phyloP scores from a whole-genome alignment of 1,140 invertebrate genomes.

The Protaetia brevitarsis region DNA sequence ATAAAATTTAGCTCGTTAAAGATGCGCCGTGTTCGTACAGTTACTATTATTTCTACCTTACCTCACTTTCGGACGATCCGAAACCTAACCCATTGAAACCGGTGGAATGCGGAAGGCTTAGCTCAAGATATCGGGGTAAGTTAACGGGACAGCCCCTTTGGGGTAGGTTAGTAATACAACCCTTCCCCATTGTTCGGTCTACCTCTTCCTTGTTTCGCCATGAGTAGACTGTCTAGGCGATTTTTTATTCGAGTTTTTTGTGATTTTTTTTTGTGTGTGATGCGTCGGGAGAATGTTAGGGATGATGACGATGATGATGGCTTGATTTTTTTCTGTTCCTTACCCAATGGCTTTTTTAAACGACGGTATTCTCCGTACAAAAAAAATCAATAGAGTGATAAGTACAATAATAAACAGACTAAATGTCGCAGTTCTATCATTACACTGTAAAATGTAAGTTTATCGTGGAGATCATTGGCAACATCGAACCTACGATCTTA shows the following conservation, averaged over 20 bases:
- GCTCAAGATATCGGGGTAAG: conserved; percentile 32
- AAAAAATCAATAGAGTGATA: too few species aligned
- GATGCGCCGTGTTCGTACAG: background rate
- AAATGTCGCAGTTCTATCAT: too few species aligned
- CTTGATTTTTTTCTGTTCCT: conserved; percentile 25
- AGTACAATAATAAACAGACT: too few species aligned
- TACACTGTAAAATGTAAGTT: too few species aligned
- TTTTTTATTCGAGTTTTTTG: conserved; percentile 31
- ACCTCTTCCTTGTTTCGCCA: conserved; percentile 25
- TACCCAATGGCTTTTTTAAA: too few species aligned
- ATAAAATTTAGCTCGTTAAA: background rate
- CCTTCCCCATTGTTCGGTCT: conserved; percentile 26
- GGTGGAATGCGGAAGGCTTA: conserved; percentile 35
- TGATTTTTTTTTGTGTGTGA: background rate
- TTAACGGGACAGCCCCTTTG: conserved; percentile 33
- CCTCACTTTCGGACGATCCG: background rate
- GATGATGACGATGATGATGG: background rate
- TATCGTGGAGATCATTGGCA: too few species aligned
- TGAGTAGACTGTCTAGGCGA: conserved; percentile 25
- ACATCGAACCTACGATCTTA: too few species aligned
- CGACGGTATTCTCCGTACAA: too few species aligned
- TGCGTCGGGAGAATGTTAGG: background rate
- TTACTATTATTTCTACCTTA: background rate
- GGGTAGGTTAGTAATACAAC: conserved; percentile 35
- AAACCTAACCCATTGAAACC: conserved; percentile 34